Percentiles rank a stretch among this genome's conserved stretches.
Evolutionary conservation across 2,797 vertebrate species (phyloP).

Genomic region (Muraenolepis orangiensis): DNA sequence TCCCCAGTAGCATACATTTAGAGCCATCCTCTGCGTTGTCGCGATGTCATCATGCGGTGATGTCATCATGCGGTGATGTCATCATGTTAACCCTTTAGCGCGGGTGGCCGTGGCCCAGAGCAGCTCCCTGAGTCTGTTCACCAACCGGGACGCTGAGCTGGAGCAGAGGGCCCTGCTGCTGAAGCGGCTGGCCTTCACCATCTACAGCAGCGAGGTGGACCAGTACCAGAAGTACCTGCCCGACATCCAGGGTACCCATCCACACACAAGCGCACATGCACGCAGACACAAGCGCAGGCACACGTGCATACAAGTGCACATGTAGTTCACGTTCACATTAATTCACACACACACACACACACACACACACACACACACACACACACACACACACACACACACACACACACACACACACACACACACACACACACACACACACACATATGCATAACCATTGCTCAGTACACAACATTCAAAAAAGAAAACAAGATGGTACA

Average conservation of each 20-base stretch:
- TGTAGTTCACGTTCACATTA: no score
- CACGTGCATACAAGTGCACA: not conserved
- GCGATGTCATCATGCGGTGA: not conserved
- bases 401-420: no score
- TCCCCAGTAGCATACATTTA: not conserved
- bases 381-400: not conserved
- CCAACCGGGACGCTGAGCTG: conserved; percentile 92
- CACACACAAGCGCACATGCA: not conserved
- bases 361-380: not conserved
- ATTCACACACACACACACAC: not conserved
- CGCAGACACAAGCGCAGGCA: not conserved
- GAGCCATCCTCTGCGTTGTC: no score
- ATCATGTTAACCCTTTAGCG: conserved; percentile 67
- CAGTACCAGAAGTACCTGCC: conserved; percentile 99
- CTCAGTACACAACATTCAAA: not conserved
- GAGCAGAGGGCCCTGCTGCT: conserved; percentile 98
- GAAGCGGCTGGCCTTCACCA: conserved; percentile 94
- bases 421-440: no score
- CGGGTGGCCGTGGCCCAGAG: conserved; percentile 97
- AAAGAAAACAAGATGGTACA: not conserved
- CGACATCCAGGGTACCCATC: conserved; percentile 89
- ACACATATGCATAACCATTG: no score
- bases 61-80: not conserved
- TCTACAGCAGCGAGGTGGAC: conserved; percentile 97
- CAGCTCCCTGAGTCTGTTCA: conserved; percentile 96